These are phyloP conservation scores for Hyperopisus bebe DNA, from an alignment of 2,113 vertebrate species.

Conservation along the genomic window DNA sequence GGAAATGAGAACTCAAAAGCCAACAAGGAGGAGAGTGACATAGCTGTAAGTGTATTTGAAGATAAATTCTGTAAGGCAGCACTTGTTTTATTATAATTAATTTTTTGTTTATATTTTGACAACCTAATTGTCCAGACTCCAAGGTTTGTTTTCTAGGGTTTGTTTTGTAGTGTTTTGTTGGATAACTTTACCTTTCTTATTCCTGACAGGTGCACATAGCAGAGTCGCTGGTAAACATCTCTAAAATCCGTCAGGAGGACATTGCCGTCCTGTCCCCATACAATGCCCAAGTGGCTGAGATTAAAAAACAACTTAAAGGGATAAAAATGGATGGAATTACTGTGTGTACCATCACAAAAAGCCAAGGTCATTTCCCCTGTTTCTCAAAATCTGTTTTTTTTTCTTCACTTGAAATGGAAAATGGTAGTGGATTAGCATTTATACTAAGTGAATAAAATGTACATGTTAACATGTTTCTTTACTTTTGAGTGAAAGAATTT, in stretches of 20 bases:
- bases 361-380: constrained; percentile 67
- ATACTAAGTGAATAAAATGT: background rate
- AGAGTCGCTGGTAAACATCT: constrained; percentile 54
- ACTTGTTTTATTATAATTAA: background rate
- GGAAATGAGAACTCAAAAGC: constrained; percentile 80
- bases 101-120: background rate
- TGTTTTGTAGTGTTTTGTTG: background rate
- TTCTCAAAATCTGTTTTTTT: background rate
- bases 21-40: constrained; percentile 61
- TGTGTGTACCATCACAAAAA: constrained; percentile 79
- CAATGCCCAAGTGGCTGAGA: constrained; percentile 73
- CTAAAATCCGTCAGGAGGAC: constrained; percentile 48
- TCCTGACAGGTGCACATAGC: constrained; percentile 61
- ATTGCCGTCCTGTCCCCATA: constrained; percentile 80
- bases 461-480: background rate
- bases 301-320: constrained; percentile 49
- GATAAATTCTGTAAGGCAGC: background rate
- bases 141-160: background rate
- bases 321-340: constrained; percentile 46
- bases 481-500: background rate
- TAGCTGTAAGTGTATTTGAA: constrained; percentile 60
- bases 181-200: background rate
- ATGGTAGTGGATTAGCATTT: background rate
- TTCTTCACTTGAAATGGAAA: background rate
- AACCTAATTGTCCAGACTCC: background rate